Evolutionary conservation across 2,888 invertebrate species (phyloP).

Genomic region (Phanerotoma sp.): DNA sequence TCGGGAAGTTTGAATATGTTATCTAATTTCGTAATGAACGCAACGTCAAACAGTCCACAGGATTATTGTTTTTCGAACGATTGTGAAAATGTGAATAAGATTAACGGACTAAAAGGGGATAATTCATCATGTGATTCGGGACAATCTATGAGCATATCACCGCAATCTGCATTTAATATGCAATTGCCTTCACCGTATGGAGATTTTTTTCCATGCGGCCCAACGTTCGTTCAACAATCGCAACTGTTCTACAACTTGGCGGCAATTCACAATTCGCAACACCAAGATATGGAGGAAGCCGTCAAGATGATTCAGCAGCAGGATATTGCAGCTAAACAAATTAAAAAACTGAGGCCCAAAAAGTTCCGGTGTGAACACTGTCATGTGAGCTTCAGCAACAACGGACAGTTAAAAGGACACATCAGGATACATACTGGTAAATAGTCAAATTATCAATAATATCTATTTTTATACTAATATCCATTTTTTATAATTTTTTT

Average conservation of each 20-base stretch:
- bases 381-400: conserved; percentile 90
- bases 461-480: too few species aligned
- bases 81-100: not conserved
- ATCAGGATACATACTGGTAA: conserved; percentile 86
- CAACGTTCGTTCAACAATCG: too few species aligned
- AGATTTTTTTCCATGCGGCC: too few species aligned
- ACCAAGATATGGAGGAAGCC: conserved; percentile 40
- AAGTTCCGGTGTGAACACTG: conserved; percentile 91
- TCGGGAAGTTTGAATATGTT: conserved; percentile 29
- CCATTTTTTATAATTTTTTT: too few species aligned
- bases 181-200: conserved; percentile 20
- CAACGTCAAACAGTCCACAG: not conserved
- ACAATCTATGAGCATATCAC: too few species aligned
- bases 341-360: conserved; percentile 79
- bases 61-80: not conserved
- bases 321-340: conserved; percentile 44
- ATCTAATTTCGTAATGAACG: conserved; percentile 31
- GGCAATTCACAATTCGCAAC: too few species aligned
- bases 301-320: conserved; percentile 44
- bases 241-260: too few species aligned
- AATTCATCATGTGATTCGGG: not conserved
- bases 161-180: conserved; percentile 16
- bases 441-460: conserved; percentile 34
- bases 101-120: conserved; percentile 12
- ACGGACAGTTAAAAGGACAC: conserved; percentile 88